Evolutionary conservation across 2,113 vertebrate species (phyloP), one percentile per base, ranked within the genome.

Genomic region (Tachysurus fulvidraco): DNA sequence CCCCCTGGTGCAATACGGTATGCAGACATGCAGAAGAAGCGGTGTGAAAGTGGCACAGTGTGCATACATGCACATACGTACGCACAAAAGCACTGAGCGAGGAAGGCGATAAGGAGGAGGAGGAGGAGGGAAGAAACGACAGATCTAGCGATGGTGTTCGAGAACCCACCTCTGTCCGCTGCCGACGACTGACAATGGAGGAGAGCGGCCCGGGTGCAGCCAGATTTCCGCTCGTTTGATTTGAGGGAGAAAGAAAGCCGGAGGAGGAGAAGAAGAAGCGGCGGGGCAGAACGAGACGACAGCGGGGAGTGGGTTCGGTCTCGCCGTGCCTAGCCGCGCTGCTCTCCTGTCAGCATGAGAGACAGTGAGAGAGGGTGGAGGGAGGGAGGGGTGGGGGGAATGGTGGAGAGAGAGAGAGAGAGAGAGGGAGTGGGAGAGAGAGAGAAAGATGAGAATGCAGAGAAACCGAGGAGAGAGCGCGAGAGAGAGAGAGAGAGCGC

Each of bases 161-260:
- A 90, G 91, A 91, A 95, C 94, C 93, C 92, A 95, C 95, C 94
- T 95, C 92, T 87, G 92, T 93, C 91, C 92, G 92, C 91, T 88
- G 93, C 91, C 19, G 93, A 84, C 88, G 91, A 90, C 93, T 93
- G 92, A 92, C 90, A 90, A 91, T 86, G 91, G 88, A 91, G 91
- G 84, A 90, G 79, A 86, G 87, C 88, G 79, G 82, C 89, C 88
- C 86, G 88, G 89, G 89, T 92, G 85, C 87, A 91, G 92, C 85
- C 87, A 89, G 91, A 91, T 93, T 93, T 92, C 91, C 74, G 28
- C 83, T 21, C 17, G 30, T 81, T 81, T 23, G 55, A 81, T 81
- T 60, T 81, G 55, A 10, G 28, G 81, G 69, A 59, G 88, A 90
- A 84, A 91, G 88, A 91, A 67, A 84, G 89, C 90, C 84, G 78